Base-by-base conservation (phyloP, 2,797 vertebrate genomes). In the Myotis findleyi region DNA sequence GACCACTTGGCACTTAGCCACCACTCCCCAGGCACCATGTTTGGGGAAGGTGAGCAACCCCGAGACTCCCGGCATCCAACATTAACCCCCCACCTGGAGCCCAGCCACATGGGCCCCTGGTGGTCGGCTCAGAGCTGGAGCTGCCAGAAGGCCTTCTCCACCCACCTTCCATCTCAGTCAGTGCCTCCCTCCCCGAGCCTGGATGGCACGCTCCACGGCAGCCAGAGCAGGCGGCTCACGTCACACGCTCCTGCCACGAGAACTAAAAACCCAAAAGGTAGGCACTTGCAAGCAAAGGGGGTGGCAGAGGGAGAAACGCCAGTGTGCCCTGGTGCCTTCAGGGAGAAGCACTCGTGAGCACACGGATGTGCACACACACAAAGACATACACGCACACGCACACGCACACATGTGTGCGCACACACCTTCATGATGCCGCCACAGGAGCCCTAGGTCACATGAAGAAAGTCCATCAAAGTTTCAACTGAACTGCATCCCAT, bases 351-450 rank as follows among this genome's bases (percentile, higher is more conserved):
- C 27, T 23, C 16, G 0, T 3, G 44, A 27, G 53, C 7, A 38
- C 36, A 3, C 27, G 36, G 0, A 2, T 3, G 2, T 18, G 33
- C 44, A 41, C 21, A n/a, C 36, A n/a, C 2, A 8, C 11, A 1
- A 1, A 38, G 38, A 38, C 38, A 38, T 38, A 38, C 38, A 38
- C 38, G 38, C 38, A 25, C 12, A 38, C 38, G 38, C 38, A 25
- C 12, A 21, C 7, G 2, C 30, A 27, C 3, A 12, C 21, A 9
- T 11, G 7, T 8, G 25, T 6, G 20, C 25, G 30, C 13, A 16
- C 6, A 25, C 25, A 20, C 9, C 33, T 62, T n/a, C 59, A 71
- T 13, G 12, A 13, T 8, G 14, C 81, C 53, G 27, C 20, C 16
- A 23, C 30, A 66, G 53, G 44, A 64, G 64, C 12, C 73, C 25